Base-by-base conservation (phyloP, 2,113 vertebrate species). In the Nothocercus nigrocapillus region DNA sequence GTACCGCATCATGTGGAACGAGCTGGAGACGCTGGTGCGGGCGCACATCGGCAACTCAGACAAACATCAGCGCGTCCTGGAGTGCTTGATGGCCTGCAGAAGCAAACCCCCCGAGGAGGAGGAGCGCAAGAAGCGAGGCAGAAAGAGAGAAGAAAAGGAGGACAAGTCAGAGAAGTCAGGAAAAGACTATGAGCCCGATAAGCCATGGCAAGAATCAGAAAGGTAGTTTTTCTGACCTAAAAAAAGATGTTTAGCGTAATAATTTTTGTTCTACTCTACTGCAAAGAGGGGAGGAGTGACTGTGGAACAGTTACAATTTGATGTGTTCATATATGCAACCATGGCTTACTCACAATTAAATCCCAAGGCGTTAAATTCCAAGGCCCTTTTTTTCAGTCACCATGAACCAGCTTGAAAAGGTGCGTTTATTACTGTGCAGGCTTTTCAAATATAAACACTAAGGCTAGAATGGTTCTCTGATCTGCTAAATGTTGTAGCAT, bases 1-100 rank as follows among this genome's bases (percentile, higher is more conserved):
- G 92, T 99, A 99, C 89, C 98, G 99, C n/a, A 99, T 99, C 20
- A 99, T 99, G 99, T 99, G 99, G 99, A 99, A 99, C n/a, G 99
- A 99, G 95, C 93, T 99, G 98, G 99, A 99, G 96, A 99, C 99
- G 0, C 98, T 99, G 11, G 99, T 99, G 25, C 98, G 99, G 92
- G 98, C 99, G 4, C 99, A 99, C 84, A 97, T 99, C 4, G 98
- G 91, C 85, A 98, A 98, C 97, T 99, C 99, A 0, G 99, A 99
- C 72, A 98, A 98, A 75, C 99, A 99, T 97, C 99, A 99, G 61
- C 98, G 98, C 7, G 99, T 99, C 15, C 95, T 99, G 56, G 99
- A 99, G 58, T 99, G 99, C 61, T 98, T 99, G 77, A 90, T 98
- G 85, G 99, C 99, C 10, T 99, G 99, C 90, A 98, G 99, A 75